phyloP scores from a whole-genome alignment of 2,113 vertebrate species.

The Equus przewalskii region DNA sequence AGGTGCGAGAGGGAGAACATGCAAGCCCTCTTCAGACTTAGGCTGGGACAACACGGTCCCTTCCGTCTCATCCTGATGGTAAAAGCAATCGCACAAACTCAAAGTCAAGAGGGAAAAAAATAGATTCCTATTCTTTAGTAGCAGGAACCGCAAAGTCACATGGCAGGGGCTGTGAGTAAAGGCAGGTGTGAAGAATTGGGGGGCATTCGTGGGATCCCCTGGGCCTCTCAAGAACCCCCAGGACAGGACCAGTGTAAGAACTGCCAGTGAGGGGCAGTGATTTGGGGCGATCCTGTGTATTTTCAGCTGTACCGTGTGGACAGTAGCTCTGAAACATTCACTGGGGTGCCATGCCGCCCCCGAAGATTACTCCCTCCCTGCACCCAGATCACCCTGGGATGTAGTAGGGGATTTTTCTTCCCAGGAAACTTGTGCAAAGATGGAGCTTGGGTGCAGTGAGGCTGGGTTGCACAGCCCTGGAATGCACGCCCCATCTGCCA shows the following conservation, averaged over 20 bases:
- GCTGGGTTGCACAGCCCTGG: not conserved
- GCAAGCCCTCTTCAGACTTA: not conserved
- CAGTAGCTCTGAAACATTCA: not conserved
- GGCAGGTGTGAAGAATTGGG: not conserved
- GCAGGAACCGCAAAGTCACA: not conserved
- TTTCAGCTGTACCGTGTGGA: not conserved
- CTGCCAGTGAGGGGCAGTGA: not conserved
- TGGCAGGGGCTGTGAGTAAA: not conserved
- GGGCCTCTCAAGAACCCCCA: not conserved
- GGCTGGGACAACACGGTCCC: not conserved
- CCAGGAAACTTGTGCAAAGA: not conserved
- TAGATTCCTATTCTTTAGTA: not conserved
- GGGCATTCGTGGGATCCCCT: not conserved
- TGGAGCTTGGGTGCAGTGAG: not conserved
- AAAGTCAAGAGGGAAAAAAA: not conserved
- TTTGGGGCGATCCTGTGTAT: not conserved
- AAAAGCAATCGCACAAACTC: not conserved
- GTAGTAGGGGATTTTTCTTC: not conserved
- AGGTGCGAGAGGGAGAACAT: not conserved
- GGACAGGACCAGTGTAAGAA: not conserved
- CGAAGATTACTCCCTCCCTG: not conserved
- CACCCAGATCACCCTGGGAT: not conserved
- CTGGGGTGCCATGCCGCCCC: no score
- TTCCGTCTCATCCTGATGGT: not conserved
- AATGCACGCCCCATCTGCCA: not conserved